Evolutionary conservation across 2,888 invertebrate species (phyloP), one percentile per base, ranked within the genome.

Genomic region (Andrena flavipes): DNA sequence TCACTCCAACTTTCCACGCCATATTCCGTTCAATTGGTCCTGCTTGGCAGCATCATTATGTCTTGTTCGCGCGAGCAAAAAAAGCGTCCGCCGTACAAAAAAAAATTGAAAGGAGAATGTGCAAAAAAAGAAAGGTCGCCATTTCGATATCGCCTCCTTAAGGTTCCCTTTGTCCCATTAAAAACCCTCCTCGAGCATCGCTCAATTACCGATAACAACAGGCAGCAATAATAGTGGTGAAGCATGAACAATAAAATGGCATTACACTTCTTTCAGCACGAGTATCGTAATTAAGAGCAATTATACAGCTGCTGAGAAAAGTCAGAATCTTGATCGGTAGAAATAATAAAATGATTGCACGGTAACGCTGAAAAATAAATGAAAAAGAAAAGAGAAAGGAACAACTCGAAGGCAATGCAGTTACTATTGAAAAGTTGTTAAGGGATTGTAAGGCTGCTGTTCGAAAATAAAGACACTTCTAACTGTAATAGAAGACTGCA

Each of bases 111-210:
- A 73, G 63, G 23, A 56, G 48, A 73, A 42, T 42, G 35, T 49
- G 49, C 20, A 42, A 49, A 42, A 23, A 56, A 73, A 51, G 48
- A 65, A 74, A 76, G 26, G 16, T 5, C 30, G 30, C 42, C 33
- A 26, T 33, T 33, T 49, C 33, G 33, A 74, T 64, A 54, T 60
- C 56, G 10, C 49, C 8, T 29, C 59, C 33, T 65, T 63, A 20
- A 60, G 10, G 13, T 29, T 74, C 16, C 65, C 59, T 65, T 77
- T 74, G 20, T 29, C 10, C 26, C 64, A 30, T 64, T 49, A 35
- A 63, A 74, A 59, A 51, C 23, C 16, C 23, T 56, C 20, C 64
- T 7, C 23, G 20, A 10, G 4, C 23, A 33, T 69, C 49, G 33
- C 49, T 60, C 33, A n/a, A 35, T 29, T 30, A 51, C 23, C 48